phyloP scores from a whole-genome alignment of 2,888 invertebrate genomes.

The Crioceris asparagi region DNA sequence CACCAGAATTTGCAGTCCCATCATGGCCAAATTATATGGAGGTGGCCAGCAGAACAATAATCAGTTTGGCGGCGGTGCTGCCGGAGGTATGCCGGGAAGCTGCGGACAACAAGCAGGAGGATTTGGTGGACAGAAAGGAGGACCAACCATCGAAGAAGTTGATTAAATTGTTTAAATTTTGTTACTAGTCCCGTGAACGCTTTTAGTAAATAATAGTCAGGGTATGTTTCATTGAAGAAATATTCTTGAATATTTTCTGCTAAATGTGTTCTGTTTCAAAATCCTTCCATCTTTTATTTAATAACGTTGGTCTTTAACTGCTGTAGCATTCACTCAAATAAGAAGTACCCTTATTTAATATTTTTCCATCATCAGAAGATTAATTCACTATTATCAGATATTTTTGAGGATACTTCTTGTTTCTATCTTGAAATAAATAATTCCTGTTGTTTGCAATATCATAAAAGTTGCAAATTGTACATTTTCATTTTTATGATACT shows the following conservation, averaged over 20 bases:
- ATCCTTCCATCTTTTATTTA: too few relatives aligned
- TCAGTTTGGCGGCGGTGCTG: constrained; percentile 12
- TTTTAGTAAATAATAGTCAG: background rate
- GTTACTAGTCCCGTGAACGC: background rate
- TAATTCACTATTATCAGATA: too few relatives aligned
- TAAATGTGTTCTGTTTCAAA: too few relatives aligned
- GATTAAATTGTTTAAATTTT: constrained; percentile 8
- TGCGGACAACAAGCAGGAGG: constrained; percentile 10
- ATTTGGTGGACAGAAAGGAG: constrained; percentile 18
- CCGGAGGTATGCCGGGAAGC: constrained; percentile 8
- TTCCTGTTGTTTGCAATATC: too few relatives aligned
- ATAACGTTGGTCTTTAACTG: background rate
- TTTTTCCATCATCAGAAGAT: too few relatives aligned
- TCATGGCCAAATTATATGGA: constrained; percentile 49
- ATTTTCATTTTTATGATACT: too few relatives aligned
- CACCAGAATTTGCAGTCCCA: constrained; percentile 39
- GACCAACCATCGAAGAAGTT: constrained; percentile 13
- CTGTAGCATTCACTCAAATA: background rate
- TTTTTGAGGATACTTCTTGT: too few relatives aligned
- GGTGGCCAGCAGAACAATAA: constrained; percentile 23
- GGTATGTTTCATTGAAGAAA: constrained; percentile 2
- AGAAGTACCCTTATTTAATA: too few relatives aligned
- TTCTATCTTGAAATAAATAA: too few relatives aligned
- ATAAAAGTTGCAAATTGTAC: too few relatives aligned
- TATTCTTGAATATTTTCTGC: background rate